Conservation (phyloP, 2,113 vertebrate species). For the Pachyramphus minor region DNA sequence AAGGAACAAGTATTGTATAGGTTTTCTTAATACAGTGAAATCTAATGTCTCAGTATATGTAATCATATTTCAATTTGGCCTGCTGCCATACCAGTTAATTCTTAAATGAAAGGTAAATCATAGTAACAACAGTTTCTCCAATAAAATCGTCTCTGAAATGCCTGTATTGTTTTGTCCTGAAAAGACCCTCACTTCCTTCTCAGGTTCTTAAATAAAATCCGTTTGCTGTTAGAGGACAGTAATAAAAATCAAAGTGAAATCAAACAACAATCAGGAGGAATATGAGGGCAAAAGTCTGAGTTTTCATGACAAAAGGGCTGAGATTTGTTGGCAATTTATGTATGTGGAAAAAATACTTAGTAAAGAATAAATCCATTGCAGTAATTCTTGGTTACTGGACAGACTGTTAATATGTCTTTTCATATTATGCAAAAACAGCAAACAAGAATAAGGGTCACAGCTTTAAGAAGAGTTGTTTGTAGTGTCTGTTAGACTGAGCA, state of each 20-base stretch:
- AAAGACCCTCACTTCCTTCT: not conserved
- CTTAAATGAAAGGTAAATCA: not conserved
- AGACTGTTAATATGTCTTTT: not conserved
- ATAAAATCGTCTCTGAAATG: not conserved
- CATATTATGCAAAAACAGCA: not conserved
- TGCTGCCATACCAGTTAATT: not conserved
- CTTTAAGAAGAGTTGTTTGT: constrained; percentile 18
- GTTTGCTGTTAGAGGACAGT: not conserved
- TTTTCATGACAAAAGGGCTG: not conserved
- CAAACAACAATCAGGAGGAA: not conserved
- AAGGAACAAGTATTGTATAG: not conserved
- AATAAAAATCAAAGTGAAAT: not conserved
- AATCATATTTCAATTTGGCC: not conserved
- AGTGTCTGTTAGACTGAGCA: constrained; percentile 2
- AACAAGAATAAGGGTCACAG: constrained; percentile 23
- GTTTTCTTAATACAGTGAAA: not conserved
- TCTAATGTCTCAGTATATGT: not conserved
- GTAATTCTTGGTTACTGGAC: not conserved
- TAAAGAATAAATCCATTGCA: not conserved
- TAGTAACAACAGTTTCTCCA: not conserved
- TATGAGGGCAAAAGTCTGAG: not conserved
- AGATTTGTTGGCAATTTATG: not conserved
- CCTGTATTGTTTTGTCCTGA: not conserved
- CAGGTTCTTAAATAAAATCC: not conserved
- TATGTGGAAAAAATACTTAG: not conserved